phyloP scores from a whole-genome alignment of 2,888 invertebrate genomes.

The Rhamnusium bicolor region DNA sequence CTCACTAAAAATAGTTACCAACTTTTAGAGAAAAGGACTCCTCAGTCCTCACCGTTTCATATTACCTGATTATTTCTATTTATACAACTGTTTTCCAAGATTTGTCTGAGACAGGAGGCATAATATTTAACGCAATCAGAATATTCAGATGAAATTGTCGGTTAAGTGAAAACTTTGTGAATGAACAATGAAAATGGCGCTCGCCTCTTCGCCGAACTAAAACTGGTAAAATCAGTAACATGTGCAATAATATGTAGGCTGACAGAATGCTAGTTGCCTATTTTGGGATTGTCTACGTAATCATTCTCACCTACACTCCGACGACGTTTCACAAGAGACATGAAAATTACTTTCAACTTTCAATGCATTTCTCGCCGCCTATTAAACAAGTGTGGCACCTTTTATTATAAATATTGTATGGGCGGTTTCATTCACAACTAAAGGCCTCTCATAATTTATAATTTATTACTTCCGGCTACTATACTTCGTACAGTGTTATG shows the following conservation, averaged over 20 bases:
- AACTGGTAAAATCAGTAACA: slow-evolving; percentile 26
- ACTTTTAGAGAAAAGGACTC: background rate
- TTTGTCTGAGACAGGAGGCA: background rate
- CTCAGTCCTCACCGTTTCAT: background rate
- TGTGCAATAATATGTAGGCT: slow-evolving; percentile 24
- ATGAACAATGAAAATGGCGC: slow-evolving; percentile 13
- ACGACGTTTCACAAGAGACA: slow-evolving; percentile 18
- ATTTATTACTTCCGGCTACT: slow-evolving; percentile 13
- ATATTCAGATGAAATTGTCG: background rate
- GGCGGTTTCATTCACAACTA: slow-evolving; percentile 21
- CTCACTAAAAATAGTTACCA: background rate
- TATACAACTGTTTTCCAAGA: background rate
- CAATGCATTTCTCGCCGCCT: background rate
- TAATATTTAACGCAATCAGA: background rate
- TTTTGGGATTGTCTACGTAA: slow-evolving; percentile 26
- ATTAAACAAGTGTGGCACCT: slow-evolving; percentile 5
- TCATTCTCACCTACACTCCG: slow-evolving; percentile 27
- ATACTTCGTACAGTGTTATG: slow-evolving; percentile 3
- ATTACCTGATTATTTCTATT: slow-evolving; percentile 5
- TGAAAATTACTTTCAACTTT: background rate
- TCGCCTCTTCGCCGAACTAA: slow-evolving; percentile 24
- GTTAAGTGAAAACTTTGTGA: background rate
- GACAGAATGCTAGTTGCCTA: slow-evolving; percentile 30
- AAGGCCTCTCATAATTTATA: slow-evolving; percentile 2
- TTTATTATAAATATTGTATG: slow-evolving; percentile 3